A percentile compares a stretch with the other conserved stretches of the same genome.
phyloP scores from a whole-genome alignment of 2,888 invertebrate genomes.

The Ennomos quercinarius region DNA sequence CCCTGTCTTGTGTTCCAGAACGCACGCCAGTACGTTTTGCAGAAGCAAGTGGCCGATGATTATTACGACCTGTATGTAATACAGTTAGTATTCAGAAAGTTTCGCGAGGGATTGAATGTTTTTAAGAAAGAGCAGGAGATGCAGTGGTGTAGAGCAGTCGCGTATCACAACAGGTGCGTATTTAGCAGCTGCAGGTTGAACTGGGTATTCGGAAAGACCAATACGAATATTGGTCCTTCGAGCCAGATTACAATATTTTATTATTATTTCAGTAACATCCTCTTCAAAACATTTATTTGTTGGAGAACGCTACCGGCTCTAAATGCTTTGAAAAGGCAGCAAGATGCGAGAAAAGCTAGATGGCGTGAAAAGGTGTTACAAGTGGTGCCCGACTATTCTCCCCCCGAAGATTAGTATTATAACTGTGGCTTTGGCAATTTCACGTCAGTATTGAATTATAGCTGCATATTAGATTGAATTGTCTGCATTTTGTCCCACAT shows the following conservation, averaged over 20 bases:
- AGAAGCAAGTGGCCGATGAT: slow-evolving; percentile 90
- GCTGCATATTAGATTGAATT: background rate
- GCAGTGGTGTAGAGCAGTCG: slow-evolving; percentile 74
- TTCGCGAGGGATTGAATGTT: slow-evolving; percentile 73
- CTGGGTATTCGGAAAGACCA: too few relatives aligned
- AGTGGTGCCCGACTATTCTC: slow-evolving; percentile 89
- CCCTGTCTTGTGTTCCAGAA: slow-evolving; percentile 62
- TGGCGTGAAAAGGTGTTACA: slow-evolving; percentile 90
- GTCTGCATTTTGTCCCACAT: slow-evolving; percentile 11
- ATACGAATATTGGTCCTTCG: slow-evolving; percentile 11
- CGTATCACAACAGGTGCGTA: slow-evolving; percentile 78
- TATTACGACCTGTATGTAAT: slow-evolving; percentile 88
- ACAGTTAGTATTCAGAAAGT: slow-evolving; percentile 79
- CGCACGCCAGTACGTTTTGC: slow-evolving; percentile 74
- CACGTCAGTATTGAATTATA: too few relatives aligned
- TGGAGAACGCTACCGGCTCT: slow-evolving; percentile 89
- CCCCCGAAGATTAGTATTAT: slow-evolving; percentile 72
- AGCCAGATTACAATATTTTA: background rate
- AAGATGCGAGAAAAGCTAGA: slow-evolving; percentile 88
- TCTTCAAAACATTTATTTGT: slow-evolving; percentile 74
- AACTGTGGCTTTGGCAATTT: too few relatives aligned
- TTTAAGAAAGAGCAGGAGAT: slow-evolving; percentile 75
- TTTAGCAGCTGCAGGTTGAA: background rate
- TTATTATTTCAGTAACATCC: slow-evolving; percentile 64
- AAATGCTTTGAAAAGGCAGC: slow-evolving; percentile 87